Evolutionary conservation across 2,888 invertebrate species (phyloP).

Genomic region (Strigamia maritima): DNA sequence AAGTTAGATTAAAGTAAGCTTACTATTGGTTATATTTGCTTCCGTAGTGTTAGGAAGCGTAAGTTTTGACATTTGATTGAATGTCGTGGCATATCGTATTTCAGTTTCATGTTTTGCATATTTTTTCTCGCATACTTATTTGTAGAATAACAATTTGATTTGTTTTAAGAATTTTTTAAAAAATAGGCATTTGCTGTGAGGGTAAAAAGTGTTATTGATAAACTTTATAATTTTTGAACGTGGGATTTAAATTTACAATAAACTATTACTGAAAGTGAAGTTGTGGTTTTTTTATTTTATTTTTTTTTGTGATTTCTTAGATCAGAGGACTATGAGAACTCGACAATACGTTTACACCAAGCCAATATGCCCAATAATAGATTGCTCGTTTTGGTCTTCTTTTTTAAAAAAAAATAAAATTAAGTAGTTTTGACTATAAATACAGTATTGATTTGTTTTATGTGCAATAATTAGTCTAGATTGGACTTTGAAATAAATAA

Average conservation of each 20-base stretch:
- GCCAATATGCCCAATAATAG: no score
- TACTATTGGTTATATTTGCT: conserved; percentile 15
- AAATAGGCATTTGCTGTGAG: conserved; percentile 6
- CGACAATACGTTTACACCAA: no score
- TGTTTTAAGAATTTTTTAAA: not conserved
- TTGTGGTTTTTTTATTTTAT: not conserved
- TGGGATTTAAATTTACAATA: conserved; percentile 14
- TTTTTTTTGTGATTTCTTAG: no score
- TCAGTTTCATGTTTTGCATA: not conserved
- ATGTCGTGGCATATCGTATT: not conserved
- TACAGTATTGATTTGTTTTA: no score
- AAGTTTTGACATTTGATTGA: not conserved
- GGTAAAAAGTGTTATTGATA: not conserved
- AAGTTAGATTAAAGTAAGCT: not conserved
- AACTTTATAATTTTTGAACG: not conserved
- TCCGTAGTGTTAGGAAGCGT: conserved; percentile 1
- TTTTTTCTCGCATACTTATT: conserved; percentile 21
- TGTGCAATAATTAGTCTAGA: no score
- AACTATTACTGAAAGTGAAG: not conserved
- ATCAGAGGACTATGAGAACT: no score
- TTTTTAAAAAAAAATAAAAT: no score
- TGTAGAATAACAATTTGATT: not conserved
- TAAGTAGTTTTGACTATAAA: no score
- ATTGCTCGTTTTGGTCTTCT: no score
- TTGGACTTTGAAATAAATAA: no score